A percentile compares a stretch with the other conserved stretches of the same genome.
Conservation (phyloP, 2,113 vertebrate species). For the Malurus alboscapulatus region DNA sequence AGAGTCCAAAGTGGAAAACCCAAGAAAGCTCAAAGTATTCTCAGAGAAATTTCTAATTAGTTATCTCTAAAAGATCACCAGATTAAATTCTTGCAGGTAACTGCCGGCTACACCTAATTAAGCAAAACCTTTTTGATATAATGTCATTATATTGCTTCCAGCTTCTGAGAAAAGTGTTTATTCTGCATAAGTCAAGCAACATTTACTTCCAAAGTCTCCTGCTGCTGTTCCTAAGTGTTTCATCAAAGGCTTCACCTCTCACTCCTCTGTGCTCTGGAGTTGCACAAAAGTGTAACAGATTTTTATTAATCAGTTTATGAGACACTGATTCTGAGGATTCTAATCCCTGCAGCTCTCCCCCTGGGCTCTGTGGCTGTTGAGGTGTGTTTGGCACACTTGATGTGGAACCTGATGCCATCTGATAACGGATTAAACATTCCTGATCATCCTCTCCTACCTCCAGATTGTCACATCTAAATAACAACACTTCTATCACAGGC, state of each 20-base stretch:
- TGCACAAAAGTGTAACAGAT: not conserved
- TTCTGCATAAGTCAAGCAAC: not conserved
- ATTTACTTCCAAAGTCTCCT: not conserved
- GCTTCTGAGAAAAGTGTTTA: not conserved
- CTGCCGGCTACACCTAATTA: not conserved
- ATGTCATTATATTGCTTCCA: not conserved
- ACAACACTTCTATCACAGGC: not conserved
- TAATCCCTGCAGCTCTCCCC: not conserved
- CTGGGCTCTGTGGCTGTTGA: not conserved
- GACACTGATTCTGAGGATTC: not conserved
- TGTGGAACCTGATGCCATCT: not conserved
- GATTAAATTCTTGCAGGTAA: not conserved
- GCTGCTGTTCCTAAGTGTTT: not conserved
- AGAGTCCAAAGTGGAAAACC: not conserved
- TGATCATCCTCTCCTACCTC: not conserved
- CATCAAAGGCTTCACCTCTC: not conserved
- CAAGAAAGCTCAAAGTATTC: not conserved
- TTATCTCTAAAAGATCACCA: not conserved
- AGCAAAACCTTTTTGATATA: not conserved
- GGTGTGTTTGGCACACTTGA: rapidly evolving
- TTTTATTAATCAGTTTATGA: not conserved
- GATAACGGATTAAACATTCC: not conserved
- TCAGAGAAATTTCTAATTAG: not conserved
- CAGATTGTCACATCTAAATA: not conserved
- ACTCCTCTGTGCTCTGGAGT: not conserved